Evolutionary conservation across 2,888 invertebrate species (phyloP).

Genomic region (Toxonevra muliebris): DNA sequence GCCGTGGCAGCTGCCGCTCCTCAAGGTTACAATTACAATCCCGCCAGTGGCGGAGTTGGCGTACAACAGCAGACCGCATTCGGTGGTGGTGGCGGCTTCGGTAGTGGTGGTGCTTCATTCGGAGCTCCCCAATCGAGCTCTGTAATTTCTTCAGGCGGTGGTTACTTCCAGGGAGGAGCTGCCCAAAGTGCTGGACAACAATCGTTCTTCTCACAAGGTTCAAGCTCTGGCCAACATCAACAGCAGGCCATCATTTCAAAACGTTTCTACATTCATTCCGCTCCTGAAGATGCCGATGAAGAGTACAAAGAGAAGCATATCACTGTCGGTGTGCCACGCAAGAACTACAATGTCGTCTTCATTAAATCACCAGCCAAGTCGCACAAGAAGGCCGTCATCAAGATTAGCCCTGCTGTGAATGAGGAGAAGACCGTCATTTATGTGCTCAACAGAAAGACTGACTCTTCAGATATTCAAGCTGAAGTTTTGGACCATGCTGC

Average conservation of each 20-base stretch:
- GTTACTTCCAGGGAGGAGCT: conserved; percentile 26
- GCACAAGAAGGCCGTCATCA: conserved; percentile 56
- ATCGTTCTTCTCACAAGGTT: conserved; percentile 33
- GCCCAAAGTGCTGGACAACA: conserved; percentile 28
- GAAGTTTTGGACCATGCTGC: conserved; percentile 57
- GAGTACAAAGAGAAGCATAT: conserved; percentile 58
- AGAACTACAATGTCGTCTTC: conserved; percentile 64
- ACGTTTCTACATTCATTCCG: conserved; percentile 64
- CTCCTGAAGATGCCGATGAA: conserved; percentile 62
- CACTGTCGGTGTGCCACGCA: conserved; percentile 62
- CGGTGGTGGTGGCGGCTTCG: not conserved
- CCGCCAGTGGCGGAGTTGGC: conserved; percentile 28
- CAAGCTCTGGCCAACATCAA: conserved; percentile 40
- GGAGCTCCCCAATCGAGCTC: conserved; percentile 38
- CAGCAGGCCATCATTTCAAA: conserved; percentile 59
- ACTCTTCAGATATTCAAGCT: conserved; percentile 57
- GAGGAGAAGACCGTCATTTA: conserved; percentile 65
- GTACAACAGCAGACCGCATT: conserved; percentile 10
- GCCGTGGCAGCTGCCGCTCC: conserved; percentile 58
- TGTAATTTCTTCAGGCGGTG: conserved; percentile 19
- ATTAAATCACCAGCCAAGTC: conserved; percentile 61
- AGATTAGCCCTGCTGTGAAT: conserved; percentile 58
- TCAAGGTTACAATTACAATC: conserved; percentile 62
- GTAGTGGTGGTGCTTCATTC: not conserved
- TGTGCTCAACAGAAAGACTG: conserved; percentile 62